Conservation (phyloP, 2,113 vertebrate species). For the Zapornia atra region DNA sequence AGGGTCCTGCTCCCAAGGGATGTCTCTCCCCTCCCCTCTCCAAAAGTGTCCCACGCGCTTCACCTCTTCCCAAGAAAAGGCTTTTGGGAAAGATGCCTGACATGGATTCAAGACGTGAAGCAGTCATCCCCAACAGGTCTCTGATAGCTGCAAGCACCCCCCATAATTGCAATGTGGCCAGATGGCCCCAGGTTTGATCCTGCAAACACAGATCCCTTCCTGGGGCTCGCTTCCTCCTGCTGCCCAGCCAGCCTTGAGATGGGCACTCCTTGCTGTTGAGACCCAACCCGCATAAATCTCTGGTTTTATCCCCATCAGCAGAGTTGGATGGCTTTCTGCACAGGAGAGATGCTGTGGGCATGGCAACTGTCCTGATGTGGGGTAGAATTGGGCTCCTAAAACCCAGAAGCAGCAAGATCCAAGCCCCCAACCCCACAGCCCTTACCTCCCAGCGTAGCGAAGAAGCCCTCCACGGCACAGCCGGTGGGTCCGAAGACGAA, state of each 20-base stretch:
- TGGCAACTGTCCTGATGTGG: rapidly evolving
- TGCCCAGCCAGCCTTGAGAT: rapidly evolving
- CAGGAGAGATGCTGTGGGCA: rapidly evolving
- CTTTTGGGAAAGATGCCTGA: background rate
- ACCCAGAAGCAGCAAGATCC: background rate
- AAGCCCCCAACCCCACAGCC: background rate
- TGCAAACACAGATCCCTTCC: background rate
- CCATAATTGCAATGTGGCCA: background rate
- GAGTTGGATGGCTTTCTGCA: background rate
- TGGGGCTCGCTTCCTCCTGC: background rate
- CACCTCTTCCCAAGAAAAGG: background rate
- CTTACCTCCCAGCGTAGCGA: conserved; percentile 81
- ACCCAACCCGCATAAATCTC: background rate
- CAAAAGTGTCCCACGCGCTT: background rate
- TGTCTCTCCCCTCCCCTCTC: background rate
- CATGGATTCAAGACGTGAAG: rapidly evolving
- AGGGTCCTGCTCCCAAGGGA: background rate
- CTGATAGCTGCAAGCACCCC: rapidly evolving
- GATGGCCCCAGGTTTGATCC: background rate
- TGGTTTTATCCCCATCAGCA: rapidly evolving
- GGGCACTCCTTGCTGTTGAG: rapidly evolving
- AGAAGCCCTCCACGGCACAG: conserved; percentile 79
- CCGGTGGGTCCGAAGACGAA: conserved; percentile 65
- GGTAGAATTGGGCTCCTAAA: background rate
- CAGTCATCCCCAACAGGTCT: background rate